Evolutionary conservation across 1,140 invertebrate genomes (phyloP), one percentile per base, ranked within the genome.

Genomic region (Drosophila funebris): DNA sequence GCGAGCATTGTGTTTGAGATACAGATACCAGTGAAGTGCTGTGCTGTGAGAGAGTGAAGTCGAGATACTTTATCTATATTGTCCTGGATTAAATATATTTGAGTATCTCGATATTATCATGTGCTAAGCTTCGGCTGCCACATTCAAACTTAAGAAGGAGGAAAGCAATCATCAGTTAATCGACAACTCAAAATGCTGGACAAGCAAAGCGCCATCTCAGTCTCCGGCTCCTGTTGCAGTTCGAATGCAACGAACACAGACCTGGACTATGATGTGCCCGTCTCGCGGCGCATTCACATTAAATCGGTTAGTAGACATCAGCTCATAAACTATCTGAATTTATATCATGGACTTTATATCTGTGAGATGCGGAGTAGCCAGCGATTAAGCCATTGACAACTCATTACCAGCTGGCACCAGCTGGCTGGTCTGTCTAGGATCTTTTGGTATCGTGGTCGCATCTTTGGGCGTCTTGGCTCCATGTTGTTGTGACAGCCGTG

Each of bases 51-150:
- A 48, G 22, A 50, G 58, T 60, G 39, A 62, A 70, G 66, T 75
- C 73, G 89, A 90, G 83, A 77, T 79, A 82, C 76, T 90, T 83
- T 77, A 90, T 79, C 77, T 90, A 90, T 90, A 89, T 90, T 90
- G 89, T 89, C 89, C 89, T 90, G 89, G 89, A 90, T 90, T 90
- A 90, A 90, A 90, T 90, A 90, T 90, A 87, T 84, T 76, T 79
- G 75, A 73, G 64, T 73, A 82, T 84, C 83, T 88, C 83, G 27
- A 54, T 33, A 16, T 39, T 46, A 82, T 46, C 57, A 69, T 72
- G 76, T 68, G 73, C 52, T 76, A n/a, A 13, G 7, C 13, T n/a
- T n/a, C 18, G 14, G 29, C 36, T 27, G 18, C 43, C 18, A 33
- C 11, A 20, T 5, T 29, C 20, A 44, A 29, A 18, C 0, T n/a